A percentile compares a stretch with the other conserved stretches of the same genome.
These are phyloP conservation scores for Percopsis transmontana DNA, from an alignment of 2,113 vertebrate species.

Conservation along the genomic window DNA sequence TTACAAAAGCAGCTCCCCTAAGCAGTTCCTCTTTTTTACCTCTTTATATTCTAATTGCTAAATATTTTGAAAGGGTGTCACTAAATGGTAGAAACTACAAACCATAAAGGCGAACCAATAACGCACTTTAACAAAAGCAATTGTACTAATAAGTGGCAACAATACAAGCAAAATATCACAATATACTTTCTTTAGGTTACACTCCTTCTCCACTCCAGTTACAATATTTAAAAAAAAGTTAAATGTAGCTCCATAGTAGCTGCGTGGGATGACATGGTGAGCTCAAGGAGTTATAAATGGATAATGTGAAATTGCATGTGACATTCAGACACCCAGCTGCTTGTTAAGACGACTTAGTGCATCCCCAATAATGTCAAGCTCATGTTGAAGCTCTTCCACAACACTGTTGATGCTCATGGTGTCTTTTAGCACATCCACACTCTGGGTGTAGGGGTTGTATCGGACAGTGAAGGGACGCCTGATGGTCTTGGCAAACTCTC, in stretches of 20 bases:
- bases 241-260: conserved; percentile 33
- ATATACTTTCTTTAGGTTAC: not conserved
- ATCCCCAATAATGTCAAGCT: conserved; percentile 90
- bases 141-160: conserved; percentile 45
- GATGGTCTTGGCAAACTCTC: conserved; percentile 97
- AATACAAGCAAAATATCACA: conserved; percentile 28
- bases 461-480: conserved; percentile 94
- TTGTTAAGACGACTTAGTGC: conserved; percentile 89
- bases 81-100: conserved; percentile 23
- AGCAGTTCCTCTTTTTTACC: conserved; percentile 52
- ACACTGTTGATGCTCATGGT: conserved; percentile 86
- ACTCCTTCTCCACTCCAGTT: not conserved
- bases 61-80: conserved; percentile 22
- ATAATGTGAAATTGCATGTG: not conserved
- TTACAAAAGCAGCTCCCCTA: conserved; percentile 30
- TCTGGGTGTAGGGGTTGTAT: conserved; percentile 96
- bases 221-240: no score
- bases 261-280: conserved; percentile 20
- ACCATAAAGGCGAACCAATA: conserved; percentile 33
- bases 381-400: conserved; percentile 89
- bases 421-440: conserved; percentile 90
- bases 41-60: conserved; percentile 28
- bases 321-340: conserved; percentile 81
- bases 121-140: conserved; percentile 23
- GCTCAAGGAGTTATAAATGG: conserved; percentile 4